These are phyloP conservation scores for Priocnemis perturbator DNA, from an alignment of 2,888 invertebrate genomes.

Conservation along the genomic window DNA sequence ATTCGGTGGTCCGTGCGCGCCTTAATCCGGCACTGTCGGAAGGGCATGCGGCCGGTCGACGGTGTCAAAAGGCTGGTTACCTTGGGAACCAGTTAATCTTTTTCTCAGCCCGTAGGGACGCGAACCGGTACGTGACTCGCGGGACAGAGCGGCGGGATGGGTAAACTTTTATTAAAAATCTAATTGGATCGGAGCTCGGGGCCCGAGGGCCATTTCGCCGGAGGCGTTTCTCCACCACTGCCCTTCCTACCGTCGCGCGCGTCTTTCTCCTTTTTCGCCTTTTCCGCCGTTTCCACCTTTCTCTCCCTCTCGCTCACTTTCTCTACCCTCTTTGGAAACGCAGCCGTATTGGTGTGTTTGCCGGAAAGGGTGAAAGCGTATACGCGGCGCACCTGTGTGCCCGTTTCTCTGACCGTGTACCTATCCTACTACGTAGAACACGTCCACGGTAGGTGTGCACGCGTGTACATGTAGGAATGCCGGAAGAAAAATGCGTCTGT, in stretches of 20 bases:
- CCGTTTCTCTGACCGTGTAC: too few species aligned
- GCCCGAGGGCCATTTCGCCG: slow-evolving; percentile 55
- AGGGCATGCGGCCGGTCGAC: slow-evolving; percentile 35
- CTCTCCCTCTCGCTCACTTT: slow-evolving; percentile 15
- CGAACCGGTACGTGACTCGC: slow-evolving; percentile 57
- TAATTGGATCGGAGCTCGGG: slow-evolving; percentile 66
- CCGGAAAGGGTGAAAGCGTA: too few species aligned
- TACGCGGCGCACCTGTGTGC: slow-evolving; percentile 1
- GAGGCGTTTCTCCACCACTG: slow-evolving; percentile 23
- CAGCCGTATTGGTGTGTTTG: too few species aligned
- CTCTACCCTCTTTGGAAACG: slow-evolving; percentile 18
- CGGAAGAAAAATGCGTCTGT: too few species aligned
- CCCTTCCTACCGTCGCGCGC: background rate
- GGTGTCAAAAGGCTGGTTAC: slow-evolving; percentile 54
- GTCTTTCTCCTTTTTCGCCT: background rate
- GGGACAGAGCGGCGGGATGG: slow-evolving; percentile 53
- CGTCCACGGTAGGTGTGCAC: too few species aligned
- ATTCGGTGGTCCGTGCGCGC: background rate
- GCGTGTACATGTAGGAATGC: too few species aligned
- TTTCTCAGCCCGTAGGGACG: slow-evolving; percentile 56
- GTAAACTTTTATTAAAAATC: slow-evolving; percentile 70
- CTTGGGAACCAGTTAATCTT: slow-evolving; percentile 58
- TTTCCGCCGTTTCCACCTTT: slow-evolving; percentile 4
- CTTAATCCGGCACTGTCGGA: slow-evolving; percentile 35
- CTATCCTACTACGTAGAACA: too few species aligned